Conservation (phyloP, 2,797 vertebrate species). For the Masticophis lateralis region DNA sequence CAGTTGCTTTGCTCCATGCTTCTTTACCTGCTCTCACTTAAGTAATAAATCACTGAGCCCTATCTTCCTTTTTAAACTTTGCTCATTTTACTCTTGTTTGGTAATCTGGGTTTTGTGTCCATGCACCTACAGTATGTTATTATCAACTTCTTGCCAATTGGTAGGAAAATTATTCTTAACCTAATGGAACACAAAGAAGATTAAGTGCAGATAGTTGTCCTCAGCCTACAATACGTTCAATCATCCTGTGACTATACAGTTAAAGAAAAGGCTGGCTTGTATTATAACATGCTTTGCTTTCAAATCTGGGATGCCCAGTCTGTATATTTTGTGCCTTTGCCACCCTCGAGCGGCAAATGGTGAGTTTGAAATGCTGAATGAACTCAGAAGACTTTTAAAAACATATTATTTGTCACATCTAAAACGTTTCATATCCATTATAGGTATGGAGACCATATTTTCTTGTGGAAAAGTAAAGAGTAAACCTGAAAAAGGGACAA, state of each 20-base stretch:
- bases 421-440: background rate
- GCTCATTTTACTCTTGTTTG: background rate
- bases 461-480: background rate
- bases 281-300: background rate
- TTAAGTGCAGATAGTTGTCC: background rate
- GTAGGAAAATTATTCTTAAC: background rate
- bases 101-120: background rate
- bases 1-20: background rate
- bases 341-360: background rate
- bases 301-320: background rate
- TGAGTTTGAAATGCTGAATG: background rate
- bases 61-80: background rate
- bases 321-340: background rate
- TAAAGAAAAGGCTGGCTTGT: background rate
- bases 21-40: background rate
- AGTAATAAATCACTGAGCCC: background rate
- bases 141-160: background rate
- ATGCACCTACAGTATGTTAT: background rate
- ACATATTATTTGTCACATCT: background rate
- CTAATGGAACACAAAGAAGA: background rate
- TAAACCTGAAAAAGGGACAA: background rate
- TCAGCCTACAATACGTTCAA: background rate
- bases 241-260: background rate
- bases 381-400: background rate
- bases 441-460: background rate